phyloP scores from a whole-genome alignment of 2,888 invertebrate species.

The Oxyscelio sp. region DNA sequence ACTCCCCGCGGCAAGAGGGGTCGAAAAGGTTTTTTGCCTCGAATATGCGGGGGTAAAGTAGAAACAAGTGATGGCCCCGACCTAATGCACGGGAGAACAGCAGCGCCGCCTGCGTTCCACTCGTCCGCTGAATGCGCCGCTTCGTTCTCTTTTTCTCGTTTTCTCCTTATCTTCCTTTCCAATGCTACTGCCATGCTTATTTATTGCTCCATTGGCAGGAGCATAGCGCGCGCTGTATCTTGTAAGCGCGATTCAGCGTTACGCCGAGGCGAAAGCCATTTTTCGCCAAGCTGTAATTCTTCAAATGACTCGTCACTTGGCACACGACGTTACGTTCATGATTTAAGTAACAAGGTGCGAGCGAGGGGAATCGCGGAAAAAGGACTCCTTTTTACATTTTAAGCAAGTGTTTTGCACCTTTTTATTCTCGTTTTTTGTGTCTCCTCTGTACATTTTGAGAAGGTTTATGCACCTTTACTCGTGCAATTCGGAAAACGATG shows the following conservation, averaged over 20 bases:
- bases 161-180: constrained; percentile 71
- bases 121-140: constrained; percentile 40
- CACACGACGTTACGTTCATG: constrained; percentile 47
- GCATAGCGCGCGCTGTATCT: constrained; percentile 54
- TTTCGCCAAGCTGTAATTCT: constrained; percentile 60
- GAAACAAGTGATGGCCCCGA: constrained; percentile 86
- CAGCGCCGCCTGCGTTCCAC: constrained; percentile 39
- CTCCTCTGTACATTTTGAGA: too few species aligned
- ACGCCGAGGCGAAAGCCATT: constrained; percentile 46
- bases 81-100: constrained; percentile 71
- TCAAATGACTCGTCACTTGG: constrained; percentile 67
- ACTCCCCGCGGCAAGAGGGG: too few species aligned
- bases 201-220: constrained; percentile 74
- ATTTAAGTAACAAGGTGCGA: constrained; percentile 60
- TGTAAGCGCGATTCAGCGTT: constrained; percentile 52
- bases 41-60: constrained; percentile 87
- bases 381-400: background rate
- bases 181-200: constrained; percentile 72
- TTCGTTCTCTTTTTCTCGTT: constrained; percentile 65
- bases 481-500: too few species aligned
- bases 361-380: constrained; percentile 10
- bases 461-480: too few species aligned
- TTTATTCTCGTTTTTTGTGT: too few species aligned
- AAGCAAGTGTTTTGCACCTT: background rate
- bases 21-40: too few species aligned